Percentiles rank a stretch among this genome's conserved stretches.
Evolutionary conservation across 92 coral and sea anemone genomes (phyloP).

Genomic region (Porites rus): DNA sequence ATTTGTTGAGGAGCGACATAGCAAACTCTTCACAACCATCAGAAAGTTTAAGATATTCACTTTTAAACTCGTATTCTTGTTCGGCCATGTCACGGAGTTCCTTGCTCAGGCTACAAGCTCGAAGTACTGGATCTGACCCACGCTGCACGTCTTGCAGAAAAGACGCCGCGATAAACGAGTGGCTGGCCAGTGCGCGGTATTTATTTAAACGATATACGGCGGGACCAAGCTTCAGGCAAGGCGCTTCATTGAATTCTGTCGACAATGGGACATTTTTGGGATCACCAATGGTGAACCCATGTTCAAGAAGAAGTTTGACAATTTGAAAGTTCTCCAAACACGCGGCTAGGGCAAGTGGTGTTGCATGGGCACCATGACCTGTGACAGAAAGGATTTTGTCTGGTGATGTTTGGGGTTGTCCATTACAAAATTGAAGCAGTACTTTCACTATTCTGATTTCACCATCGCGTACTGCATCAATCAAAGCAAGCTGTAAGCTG

Average conservation of each 20-base stretch:
- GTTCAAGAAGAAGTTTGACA: constrained; percentile 63
- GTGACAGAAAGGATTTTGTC: neutral
- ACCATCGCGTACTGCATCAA: constrained; percentile 75
- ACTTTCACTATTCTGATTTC: constrained; percentile 61
- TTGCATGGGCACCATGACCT: constrained; percentile 23
- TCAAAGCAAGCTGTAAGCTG: constrained; percentile 72
- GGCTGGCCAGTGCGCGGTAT: constrained; percentile 76
- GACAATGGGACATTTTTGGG: constrained; percentile 50
- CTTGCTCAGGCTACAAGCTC: constrained; percentile 76
- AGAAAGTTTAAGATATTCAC: constrained; percentile 74
- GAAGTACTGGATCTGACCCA: constrained; percentile 72
- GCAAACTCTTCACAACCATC: constrained; percentile 84
- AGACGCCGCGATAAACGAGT: constrained; percentile 67
- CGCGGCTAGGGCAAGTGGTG: constrained; percentile 80
- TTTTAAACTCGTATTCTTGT: constrained; percentile 81
- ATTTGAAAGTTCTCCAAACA: constrained; percentile 69
- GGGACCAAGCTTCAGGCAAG: constrained; percentile 58
- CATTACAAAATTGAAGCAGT: constrained; percentile 58
- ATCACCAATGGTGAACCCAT: constrained; percentile 62
- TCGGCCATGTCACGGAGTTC: constrained; percentile 64
- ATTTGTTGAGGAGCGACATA: constrained; percentile 78
- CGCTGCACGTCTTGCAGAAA: constrained; percentile 32
- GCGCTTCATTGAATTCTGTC: constrained; percentile 26
- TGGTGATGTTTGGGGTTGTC: neutral
- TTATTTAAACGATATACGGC: constrained; percentile 68